Base-by-base conservation (phyloP, 2,797 vertebrate species). In the Lithobates sylvaticus region DNA sequence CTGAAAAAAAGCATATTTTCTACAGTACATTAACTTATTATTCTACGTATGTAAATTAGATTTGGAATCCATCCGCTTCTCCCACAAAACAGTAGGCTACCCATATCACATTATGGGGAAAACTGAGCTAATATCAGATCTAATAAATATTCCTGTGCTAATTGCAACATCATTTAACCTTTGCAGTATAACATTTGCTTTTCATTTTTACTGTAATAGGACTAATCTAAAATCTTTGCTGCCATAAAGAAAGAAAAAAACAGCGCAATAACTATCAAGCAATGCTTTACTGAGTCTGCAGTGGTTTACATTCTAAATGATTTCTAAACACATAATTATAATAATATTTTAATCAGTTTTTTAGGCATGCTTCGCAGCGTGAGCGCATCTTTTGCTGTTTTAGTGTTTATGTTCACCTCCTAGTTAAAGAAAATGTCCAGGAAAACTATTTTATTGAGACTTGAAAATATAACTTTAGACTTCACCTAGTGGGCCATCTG, bases 21-120 rank as follows among this genome's bases (percentile, higher is more conserved):
- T 67, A 67, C 65, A 67, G 65, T 67, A 67, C 65, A 67, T 67
- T 67, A 67, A 67, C 65, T 67, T 67, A 67, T 67, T 67, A 67
- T 67, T 67, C 27, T 15, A 29, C 65, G 5, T 67, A 67, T 67
- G 65, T 67, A 67, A 67, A 67, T 67, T 67, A 67, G 65, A 67
- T 67, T 67, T 67, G 65, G 65, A 67, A 29, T 67, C 10, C 26
- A 29, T 67, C 26, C 65, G 27, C 27, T 67, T 29, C 61, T 65
- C 21, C 65, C 65, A 67, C 65, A 67, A 67, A 67, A 67, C 65
- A 67, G 65, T 67, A 67, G 65, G 65, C 65, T 29, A 12, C 54
- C 26, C 65, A 67, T 27, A 27, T 29, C 27, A 12, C 65, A 67
- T 67, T 67, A 67, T 29, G 65, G n/a, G n/a, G 3, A 67, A 67